Evolutionary conservation across 2,888 invertebrate genomes (phyloP).

Genomic region (Salpingus planirostris): DNA sequence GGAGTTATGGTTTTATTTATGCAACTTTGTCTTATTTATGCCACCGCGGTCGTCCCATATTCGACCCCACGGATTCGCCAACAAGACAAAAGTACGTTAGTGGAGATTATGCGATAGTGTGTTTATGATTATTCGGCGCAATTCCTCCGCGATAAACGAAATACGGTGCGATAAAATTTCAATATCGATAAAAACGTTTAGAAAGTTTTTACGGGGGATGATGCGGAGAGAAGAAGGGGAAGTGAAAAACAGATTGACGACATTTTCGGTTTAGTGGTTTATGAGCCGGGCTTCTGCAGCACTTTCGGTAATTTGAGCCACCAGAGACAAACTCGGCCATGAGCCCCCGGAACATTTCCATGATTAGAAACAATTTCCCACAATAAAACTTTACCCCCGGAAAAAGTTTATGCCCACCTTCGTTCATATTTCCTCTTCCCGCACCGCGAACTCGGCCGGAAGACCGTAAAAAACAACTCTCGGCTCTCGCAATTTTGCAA

Average conservation of each 20-base stretch:
- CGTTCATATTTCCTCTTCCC: slow-evolving; percentile 3
- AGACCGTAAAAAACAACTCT: no score
- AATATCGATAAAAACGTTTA: slow-evolving; percentile 16
- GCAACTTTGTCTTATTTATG: slow-evolving; percentile 4
- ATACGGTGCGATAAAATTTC: slow-evolving; percentile 15
- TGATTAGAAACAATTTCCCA: slow-evolving; percentile 17
- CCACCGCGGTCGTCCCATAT: no score
- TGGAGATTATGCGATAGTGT: no score
- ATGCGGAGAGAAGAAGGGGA: slow-evolving; percentile 9
- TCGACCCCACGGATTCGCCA: no score
- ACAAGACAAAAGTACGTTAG: no score
- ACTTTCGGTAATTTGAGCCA: slow-evolving; percentile 23
- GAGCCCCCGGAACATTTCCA: slow-evolving; percentile 19
- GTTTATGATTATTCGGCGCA: no score
- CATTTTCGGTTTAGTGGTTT: slow-evolving; percentile 22
- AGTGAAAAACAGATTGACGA: slow-evolving; percentile 22
- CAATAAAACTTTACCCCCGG: slow-evolving; percentile 12
- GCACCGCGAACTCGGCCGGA: no score
- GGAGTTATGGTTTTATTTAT: slow-evolving; percentile 4
- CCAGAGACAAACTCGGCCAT: slow-evolving; percentile 20
- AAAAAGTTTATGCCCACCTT: slow-evolving; percentile 7
- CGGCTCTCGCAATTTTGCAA: slow-evolving; percentile 1
- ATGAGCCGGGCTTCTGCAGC: slow-evolving; percentile 17
- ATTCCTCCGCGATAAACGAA: no score
- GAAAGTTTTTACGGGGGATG: slow-evolving; percentile 11